Evolutionary conservation across 2,113 vertebrate species (phyloP), one percentile per base, ranked within the genome.

Genomic region (Corydoras maculifer): DNA sequence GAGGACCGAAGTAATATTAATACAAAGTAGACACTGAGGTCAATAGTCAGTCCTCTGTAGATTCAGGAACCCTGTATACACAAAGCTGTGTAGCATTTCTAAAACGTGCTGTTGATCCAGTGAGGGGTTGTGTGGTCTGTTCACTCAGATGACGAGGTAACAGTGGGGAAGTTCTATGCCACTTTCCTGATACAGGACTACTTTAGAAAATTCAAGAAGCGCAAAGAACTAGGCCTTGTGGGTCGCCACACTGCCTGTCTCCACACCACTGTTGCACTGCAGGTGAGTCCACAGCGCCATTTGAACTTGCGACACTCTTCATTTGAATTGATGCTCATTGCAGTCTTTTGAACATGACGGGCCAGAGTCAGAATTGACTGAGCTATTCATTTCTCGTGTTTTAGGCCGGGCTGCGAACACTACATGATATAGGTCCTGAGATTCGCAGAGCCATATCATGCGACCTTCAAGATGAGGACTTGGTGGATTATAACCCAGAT

Each of bases 111-210:
- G 18, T 11, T 68, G 15, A 68, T 53, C 15, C 18, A 73, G 30
- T 60, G 35, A 53, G 63, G 5, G 2, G 0, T 81, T 96, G 91
- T 96, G 88, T 94, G 93, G 87, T 97, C 92, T 96, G 90, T 94
- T 91, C 89, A 86, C 92, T 93, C 89, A 98, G 96, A 99, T 96
- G 94, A 98, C 92, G 97, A 99, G 92, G 92, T 99, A 90, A 99
- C 96, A 87, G 95, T 99, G 94, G 96, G 96, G 92, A 99, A 99
- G 95, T 99, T 99, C 94, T 99, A 99, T 92, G 97, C 97, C 93
- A 99, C 97, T 89, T 99, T 99, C 94, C 95, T 99, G 93, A 99
- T 99, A 93, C 97, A 99, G 92, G 97, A 99, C 93, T 99, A 98
- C 94, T 99, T 99, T 93, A 97, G 97, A 91, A 99, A 98, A 93